These are phyloP conservation scores for Cataglyphis albicans DNA, from an alignment of 2,888 invertebrate species.

Conservation along the genomic window DNA sequence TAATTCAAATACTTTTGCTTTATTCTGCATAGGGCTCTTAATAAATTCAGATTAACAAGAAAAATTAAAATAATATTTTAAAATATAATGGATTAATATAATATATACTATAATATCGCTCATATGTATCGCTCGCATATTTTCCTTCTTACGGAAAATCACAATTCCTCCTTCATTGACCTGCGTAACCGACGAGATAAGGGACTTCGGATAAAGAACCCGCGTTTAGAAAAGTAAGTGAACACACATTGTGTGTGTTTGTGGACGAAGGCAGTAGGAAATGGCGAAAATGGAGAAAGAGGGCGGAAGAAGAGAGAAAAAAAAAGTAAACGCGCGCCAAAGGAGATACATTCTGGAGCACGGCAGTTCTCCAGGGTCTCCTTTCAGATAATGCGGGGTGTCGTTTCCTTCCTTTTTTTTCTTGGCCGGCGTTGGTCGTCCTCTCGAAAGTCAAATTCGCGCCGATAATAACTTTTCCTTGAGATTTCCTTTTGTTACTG, in stretches of 20 bases:
- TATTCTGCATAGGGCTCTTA: background rate
- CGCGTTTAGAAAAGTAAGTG: slow-evolving; percentile 69
- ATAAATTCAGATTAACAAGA: background rate
- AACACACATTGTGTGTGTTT: slow-evolving; percentile 48
- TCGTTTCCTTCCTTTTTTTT: slow-evolving; percentile 37
- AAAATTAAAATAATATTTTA: background rate
- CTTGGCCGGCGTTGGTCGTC: slow-evolving; percentile 29
- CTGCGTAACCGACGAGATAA: slow-evolving; percentile 66
- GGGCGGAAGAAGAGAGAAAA: slow-evolving; percentile 27
- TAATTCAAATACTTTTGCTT: background rate
- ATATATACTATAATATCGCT: background rate
- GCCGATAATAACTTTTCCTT: slow-evolving; percentile 71
- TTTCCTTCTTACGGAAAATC: slow-evolving; percentile 30
- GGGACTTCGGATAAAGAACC: slow-evolving; percentile 71
- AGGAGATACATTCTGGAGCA: slow-evolving; percentile 37
- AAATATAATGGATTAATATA: slow-evolving; percentile 3
- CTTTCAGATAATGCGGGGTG: slow-evolving; percentile 68
- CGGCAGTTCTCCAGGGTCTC: slow-evolving; percentile 65
- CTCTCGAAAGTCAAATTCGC: slow-evolving; percentile 71
- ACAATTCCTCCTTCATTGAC: slow-evolving; percentile 66
- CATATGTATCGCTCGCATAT: background rate
- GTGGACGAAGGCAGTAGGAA: slow-evolving; percentile 48
- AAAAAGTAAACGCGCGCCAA: slow-evolving; percentile 27
- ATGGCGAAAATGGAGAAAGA: slow-evolving; percentile 49
- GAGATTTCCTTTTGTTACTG: slow-evolving; percentile 34